Evolutionary conservation across 2,113 vertebrate genomes (phyloP), one percentile per base, ranked within the genome.

Genomic region (Antechinus flavipes): DNA sequence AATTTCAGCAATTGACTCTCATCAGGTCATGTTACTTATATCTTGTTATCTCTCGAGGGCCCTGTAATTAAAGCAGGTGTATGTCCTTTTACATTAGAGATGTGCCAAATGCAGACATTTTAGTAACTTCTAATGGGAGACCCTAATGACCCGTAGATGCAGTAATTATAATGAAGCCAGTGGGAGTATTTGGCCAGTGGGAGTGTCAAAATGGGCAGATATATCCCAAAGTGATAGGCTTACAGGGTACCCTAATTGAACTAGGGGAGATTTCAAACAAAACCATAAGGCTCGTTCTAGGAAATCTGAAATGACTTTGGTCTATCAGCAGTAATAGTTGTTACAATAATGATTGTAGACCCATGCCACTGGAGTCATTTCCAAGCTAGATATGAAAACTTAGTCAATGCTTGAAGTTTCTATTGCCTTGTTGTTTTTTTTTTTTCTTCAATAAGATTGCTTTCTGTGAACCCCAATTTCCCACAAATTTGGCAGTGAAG

Each of bases 21-120:
- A 26, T 95, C 93, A 98, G 68, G 91, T 95, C 96, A 93, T 97
- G 95, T 93, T 96, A 91, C 97, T 98, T 98, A 52, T 97, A 96
- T 93, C 93, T 96, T 95, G 50, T 97, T 95, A 94, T 96, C 68
- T 97, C 92, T 30, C 93, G 96, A 92, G 93, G 93, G 53, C 68
- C 91, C 90, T 96, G 93, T 97, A 97, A 97, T 98, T 97, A 27
- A 95, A 97, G 90, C 93, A 96, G 94, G 91, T 96, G 94, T 90
- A 94, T 52, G 58, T 97, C 91, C 97, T 97, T 94, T 96, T 90
- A 96, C 97, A 97, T 97, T 94, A 98, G 94, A 76, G 22, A 95
- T 93, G 90, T 95, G 93, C 94, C 95, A 95, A 94, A 93, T 90
- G 53, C 94, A 95, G 96, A 42, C 2, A 89, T 96, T 96, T 90